These are phyloP conservation scores for Drosophila nannoptera DNA, from an alignment of 1,140 invertebrate species.

Conservation along the genomic window DNA sequence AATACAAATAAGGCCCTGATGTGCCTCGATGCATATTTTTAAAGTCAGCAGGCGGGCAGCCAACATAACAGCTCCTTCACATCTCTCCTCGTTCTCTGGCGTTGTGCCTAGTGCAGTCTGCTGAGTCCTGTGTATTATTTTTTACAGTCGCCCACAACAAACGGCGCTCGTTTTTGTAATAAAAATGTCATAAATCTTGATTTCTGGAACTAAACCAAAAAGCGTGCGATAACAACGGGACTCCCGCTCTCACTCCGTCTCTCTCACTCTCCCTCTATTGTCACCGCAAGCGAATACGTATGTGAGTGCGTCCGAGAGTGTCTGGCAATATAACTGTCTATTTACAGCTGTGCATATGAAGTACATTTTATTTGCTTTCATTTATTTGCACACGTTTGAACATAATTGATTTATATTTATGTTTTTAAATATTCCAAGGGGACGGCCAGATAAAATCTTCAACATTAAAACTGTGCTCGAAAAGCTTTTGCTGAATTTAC, in stretches of 20 bases:
- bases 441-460: background rate
- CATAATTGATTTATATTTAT: conserved; percentile 38
- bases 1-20: conserved; percentile 69
- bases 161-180: conserved; percentile 71
- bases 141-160: conserved; percentile 59
- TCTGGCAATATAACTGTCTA: conserved; percentile 70
- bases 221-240: conserved; percentile 62
- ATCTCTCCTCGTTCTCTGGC: background rate
- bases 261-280: no score
- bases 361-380: conserved; percentile 74
- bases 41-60: conserved; percentile 47
- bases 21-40: conserved; percentile 73
- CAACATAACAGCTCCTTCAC: background rate
- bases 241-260: no score
- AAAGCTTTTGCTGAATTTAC: background rate
- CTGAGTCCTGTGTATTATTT: conserved; percentile 34
- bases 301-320: conserved; percentile 15
- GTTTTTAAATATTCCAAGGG: background rate
- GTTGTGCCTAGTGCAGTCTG: background rate
- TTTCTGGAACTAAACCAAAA: conserved; percentile 73
- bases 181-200: conserved; percentile 79
- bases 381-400: conserved; percentile 64
- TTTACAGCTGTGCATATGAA: conserved; percentile 69
- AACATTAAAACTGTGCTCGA: background rate
- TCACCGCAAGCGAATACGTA: background rate